Base-by-base conservation (phyloP, 1,140 invertebrate species). In the Drosophila saltans region DNA sequence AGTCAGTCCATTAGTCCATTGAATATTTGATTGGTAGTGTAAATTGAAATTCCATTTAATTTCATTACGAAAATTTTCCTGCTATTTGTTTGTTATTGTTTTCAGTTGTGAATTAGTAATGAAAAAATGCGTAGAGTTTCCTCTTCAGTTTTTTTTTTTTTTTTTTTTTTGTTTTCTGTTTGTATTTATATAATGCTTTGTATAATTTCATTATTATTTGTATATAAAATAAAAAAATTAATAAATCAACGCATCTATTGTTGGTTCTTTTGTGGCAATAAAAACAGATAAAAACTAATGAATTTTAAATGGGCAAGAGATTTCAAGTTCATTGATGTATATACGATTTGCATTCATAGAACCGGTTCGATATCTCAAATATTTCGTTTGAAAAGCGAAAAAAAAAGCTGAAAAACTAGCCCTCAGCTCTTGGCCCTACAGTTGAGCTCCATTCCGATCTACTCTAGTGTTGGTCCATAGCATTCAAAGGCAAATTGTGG, bases 261-360 rank as follows among this genome's bases (percentile, higher is more conserved):
- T 85, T 79, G 78, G 58, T 70, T 71, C 66, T 79, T 26, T 59
- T 81, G 72, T 74, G 64, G 66, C 76, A 66, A 73, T 77, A 69
- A 75, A 85, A 86, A 86, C 58, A 88, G 83, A 86, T 86, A 86
- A 86, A 86, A 89, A 81, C 84, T 86, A 86, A 86, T 86, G 83
- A 86, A 86, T 86, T 86, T 86, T 62, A 78, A 88, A 78, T 74
- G 81, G 69, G 69, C 68, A 72, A 68, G 80, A 86, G 80, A 86
- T 83, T 83, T 88, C 83, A 86, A 88, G 83, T 88, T 86, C 80
- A 83, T 67, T 77, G 67, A 65, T 65, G 39, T 52, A 52, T 52
- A 11, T 52, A 26, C 45, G 16, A 48, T 48, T 48, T 48, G 45
- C 45, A 26, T 26, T 26, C 8, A 26, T 52, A 26, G 41, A 88